A percentile compares a stretch with the other conserved stretches of the same genome.
phyloP scores from a whole-genome alignment of 2,113 vertebrate genomes.

The Labrus mixtus region DNA sequence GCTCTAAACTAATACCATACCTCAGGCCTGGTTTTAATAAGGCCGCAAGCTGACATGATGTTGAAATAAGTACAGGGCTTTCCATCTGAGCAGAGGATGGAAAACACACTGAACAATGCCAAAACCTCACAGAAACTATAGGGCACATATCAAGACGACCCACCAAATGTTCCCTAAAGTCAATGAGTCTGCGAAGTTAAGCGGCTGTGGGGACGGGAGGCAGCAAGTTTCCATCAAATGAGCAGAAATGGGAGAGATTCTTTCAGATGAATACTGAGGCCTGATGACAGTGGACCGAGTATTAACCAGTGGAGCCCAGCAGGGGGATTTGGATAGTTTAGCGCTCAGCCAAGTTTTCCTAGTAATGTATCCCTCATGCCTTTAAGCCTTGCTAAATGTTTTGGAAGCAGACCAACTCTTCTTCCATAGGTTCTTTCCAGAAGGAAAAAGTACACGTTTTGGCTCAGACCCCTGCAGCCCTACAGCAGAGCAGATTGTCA shows the following conservation, averaged over 20 bases:
- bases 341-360: constrained; percentile 38
- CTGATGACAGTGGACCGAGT: constrained; percentile 4
- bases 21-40: constrained; percentile 69
- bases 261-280: constrained; percentile 26
- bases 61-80: constrained; percentile 64
- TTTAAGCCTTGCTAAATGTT: constrained; percentile 47
- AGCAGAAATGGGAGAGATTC: neutral
- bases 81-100: constrained; percentile 57
- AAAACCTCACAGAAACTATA: constrained; percentile 69
- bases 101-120: constrained; percentile 60
- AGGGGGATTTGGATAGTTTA: constrained; percentile 34
- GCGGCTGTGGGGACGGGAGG: neutral
- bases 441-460: constrained; percentile 10
- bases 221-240: neutral
- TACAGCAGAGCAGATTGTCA: constrained; percentile 2
- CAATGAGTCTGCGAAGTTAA: constrained; percentile 38
- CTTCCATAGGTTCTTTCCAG: constrained; percentile 24
- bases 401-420: constrained; percentile 49
- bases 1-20: constrained; percentile 51
- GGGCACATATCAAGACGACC: constrained; percentile 17
- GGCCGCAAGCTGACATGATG: constrained; percentile 64
- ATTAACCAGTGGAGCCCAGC: constrained; percentile 14
- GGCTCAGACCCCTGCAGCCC: constrained; percentile 8
- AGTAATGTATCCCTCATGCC: constrained; percentile 56
- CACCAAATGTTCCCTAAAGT: constrained; percentile 42